Base-by-base conservation (phyloP, 2,113 vertebrate species). In the Seriola dumerili region DNA sequence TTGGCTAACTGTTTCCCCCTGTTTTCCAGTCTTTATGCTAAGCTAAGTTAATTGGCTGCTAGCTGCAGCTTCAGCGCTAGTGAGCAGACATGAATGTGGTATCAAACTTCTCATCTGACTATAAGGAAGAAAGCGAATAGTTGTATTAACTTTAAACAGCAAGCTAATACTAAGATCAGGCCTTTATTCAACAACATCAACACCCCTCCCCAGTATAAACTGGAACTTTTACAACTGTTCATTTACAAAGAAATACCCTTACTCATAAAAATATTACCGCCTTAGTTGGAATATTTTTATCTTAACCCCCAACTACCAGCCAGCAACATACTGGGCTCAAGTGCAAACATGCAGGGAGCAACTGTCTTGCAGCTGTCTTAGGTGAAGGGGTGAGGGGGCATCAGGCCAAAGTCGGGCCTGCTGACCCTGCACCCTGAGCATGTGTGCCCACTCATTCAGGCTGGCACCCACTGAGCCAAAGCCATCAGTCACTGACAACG, bases 331-430 rank as follows among this genome's bases (percentile, higher is more conserved):
- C 82, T 46, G 19, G 63, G 59, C 79, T 75, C 52, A 72, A 80
- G 77, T 63, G 74, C 71, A 70, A 34, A 74, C 55, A 69, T 12
- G 59, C 63, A 73, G 54, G 57, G 71, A 85, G 68, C 78, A 84
- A 72, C 91, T 91, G 88, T 58, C 34, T 46, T 17, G 50, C 92
- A 93, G 90, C 92, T 94, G 92, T 89, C 88, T 78, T 62, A 72
- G 64, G 50, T 71, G 57, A 76, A 38, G 52, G 40, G 80, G 76
- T 71, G 57, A 78, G 38, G 52, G 80, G 76, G 80, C 32, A 81
- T 81, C 64, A 14, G 34, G 66, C 72, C 77, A 73, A 83, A 61
- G 77, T 68, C 40, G 50, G 81, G 57, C 75, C 82, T 14, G 62
- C 44, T 87, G 77, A 86, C 83, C 83, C 76, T 74, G 44, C 66